Evolutionary conservation across 2,113 vertebrate species (phyloP).

Genomic region (Eidolon helvum): DNA sequence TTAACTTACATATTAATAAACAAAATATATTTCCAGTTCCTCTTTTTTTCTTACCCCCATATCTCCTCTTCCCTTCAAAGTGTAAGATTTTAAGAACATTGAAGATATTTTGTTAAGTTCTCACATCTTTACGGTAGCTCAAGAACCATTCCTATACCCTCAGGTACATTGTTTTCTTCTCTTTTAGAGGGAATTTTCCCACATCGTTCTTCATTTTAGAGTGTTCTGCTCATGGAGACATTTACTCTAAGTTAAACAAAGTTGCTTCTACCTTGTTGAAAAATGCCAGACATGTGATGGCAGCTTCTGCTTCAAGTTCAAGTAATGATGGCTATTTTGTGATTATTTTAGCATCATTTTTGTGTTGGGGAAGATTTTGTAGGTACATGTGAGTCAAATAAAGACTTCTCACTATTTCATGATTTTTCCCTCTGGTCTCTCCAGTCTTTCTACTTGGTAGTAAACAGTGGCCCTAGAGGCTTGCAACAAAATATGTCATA

Average conservation of each 20-base stretch:
- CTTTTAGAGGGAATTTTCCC: neutral
- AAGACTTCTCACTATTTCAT: neutral
- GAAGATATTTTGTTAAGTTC: neutral
- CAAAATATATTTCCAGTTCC: neutral
- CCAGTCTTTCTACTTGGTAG: neutral
- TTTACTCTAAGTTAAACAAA: neutral
- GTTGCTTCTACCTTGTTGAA: neutral
- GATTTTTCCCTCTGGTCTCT: neutral
- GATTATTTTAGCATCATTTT: no score
- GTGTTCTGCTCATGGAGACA: neutral
- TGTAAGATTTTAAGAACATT: neutral
- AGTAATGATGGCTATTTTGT: neutral
- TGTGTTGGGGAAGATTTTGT: neutral
- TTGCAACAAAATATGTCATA: neutral
- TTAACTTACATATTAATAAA: neutral
- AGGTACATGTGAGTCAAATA: neutral
- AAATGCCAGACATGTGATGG: neutral
- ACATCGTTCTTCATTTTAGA: neutral
- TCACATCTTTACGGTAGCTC: neutral
- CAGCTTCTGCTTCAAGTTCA: neutral
- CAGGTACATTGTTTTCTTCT: neutral
- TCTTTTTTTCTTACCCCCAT: neutral
- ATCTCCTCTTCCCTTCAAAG: neutral
- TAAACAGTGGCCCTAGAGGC: neutral
- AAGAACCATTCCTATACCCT: neutral